Base-by-base conservation (phyloP, 2,113 vertebrate species). In the Ranitomeya variabilis region DNA sequence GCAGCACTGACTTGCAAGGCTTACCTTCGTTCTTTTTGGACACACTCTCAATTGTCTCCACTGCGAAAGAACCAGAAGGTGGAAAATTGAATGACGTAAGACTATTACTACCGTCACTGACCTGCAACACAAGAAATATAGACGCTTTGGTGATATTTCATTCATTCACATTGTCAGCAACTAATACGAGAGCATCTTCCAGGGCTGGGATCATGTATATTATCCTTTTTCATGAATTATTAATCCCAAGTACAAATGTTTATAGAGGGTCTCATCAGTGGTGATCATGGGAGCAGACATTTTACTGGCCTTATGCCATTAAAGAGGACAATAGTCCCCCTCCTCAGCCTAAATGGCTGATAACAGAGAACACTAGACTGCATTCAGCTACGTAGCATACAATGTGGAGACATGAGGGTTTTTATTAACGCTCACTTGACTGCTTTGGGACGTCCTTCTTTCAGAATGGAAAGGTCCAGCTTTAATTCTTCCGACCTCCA, bases 401-500 rank as follows among this genome's bases (percentile, higher is more conserved):
- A 10, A n/a, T n/a, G 7, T n/a, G 18, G 62, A 19, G 18, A 21
- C 62, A 19, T 19, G 1, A 74, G 13, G 45, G 19, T 64, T 21
- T 19, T 21, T 19, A 23, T 10, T 51, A 76, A 52, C 86, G 92
- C 93, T 57, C 90, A 99, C 97, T 97, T 98, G 97, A 93, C 97
- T 99, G 90, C 95, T 94, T 80, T 97, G 96, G 62, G 98, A 99
- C 77, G 96, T 93, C 69, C 98, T 95, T 86, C 97, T 96, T 92
- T 98, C 97, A 0, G 97, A 97, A 90, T 97, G 97, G 91, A 99
- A 98, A 0, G 97, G 96, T 0, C 97, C 96, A 0, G 97, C 93
- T 92, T 98, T 99, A 91, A 98, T 96, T 94, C 98, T 93, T 91
- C 97, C 97, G 0, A 99, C 95, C 90, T 99, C 97, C 93, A 99